These are phyloP conservation scores for Muschampia plurimacula DNA, from an alignment of 2,888 invertebrate genomes.

Conservation along the genomic window DNA sequence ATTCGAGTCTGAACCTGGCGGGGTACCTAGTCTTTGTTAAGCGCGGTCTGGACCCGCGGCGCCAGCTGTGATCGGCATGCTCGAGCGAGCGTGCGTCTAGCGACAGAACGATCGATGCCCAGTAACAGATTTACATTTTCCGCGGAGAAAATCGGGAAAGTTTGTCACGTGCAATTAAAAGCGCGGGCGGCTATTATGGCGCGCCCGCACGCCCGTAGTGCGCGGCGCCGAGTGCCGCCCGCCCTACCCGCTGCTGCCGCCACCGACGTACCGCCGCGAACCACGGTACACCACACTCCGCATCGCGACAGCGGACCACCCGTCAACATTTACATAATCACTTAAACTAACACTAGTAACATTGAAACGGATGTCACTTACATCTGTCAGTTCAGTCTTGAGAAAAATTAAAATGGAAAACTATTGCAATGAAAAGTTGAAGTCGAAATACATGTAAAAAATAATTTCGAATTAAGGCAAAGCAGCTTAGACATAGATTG, in stretches of 20 bases:
- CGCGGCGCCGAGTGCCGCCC: slow-evolving; percentile 84
- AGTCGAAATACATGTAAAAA: not conserved
- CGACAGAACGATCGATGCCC: slow-evolving; percentile 79
- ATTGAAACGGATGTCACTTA: slow-evolving; percentile 40
- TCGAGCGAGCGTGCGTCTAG: slow-evolving; percentile 74
- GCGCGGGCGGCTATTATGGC: slow-evolving; percentile 74
- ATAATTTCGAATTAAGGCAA: not conserved
- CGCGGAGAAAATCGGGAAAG: slow-evolving; percentile 82
- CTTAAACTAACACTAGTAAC: slow-evolving; percentile 59
- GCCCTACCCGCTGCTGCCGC: slow-evolving; percentile 65
- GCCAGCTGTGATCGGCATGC: slow-evolving; percentile 80
- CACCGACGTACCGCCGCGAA: slow-evolving; percentile 49
- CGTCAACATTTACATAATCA: slow-evolving; percentile 62
- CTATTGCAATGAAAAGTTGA: not conserved
- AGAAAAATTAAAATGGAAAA: slow-evolving; percentile 30
- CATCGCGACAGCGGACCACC: slow-evolving; percentile 53
- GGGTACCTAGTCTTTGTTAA: slow-evolving; percentile 70
- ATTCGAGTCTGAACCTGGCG: slow-evolving; percentile 44
- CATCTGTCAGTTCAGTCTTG: not conserved
- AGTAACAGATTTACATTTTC: slow-evolving; percentile 84
- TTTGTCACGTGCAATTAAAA: slow-evolving; percentile 76
- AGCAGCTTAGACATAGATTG: slow-evolving; percentile 38
- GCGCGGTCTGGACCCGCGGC: slow-evolving; percentile 70
- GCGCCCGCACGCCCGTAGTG: slow-evolving; percentile 83
- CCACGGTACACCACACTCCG: slow-evolving; percentile 45